A percentile compares a stretch with the other conserved stretches of the same genome.
phyloP scores from a whole-genome alignment of 1,140 invertebrate genomes.

The Eubasilissa regina region DNA sequence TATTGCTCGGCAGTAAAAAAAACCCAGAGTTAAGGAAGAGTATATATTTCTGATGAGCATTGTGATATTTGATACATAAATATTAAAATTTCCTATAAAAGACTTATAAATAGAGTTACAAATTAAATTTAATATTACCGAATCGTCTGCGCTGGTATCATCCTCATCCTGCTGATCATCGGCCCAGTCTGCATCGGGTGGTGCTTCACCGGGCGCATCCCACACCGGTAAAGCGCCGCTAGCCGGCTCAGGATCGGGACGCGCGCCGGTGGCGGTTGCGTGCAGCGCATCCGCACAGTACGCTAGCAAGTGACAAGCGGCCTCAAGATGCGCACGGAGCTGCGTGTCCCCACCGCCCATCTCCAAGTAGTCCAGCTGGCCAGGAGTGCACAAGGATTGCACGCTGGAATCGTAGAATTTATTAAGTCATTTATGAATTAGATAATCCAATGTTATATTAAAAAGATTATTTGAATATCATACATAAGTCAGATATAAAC shows the following conservation, averaged over 20 bases:
- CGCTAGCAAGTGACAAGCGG: conserved; percentile 83
- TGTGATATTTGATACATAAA: too few species aligned
- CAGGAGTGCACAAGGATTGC: conserved; percentile 68
- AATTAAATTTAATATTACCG: conserved; percentile 73
- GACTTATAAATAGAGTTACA: background rate
- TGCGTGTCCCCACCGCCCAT: conserved; percentile 70
- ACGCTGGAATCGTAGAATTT: conserved; percentile 65
- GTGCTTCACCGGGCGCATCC: conserved; percentile 82
- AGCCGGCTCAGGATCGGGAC: conserved; percentile 76
- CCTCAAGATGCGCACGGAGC: conserved; percentile 78
- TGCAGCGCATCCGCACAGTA: conserved; percentile 82
- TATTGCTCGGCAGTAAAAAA: too few species aligned
- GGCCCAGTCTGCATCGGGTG: conserved; percentile 86
- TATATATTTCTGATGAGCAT: too few species aligned
- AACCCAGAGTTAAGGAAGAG: too few species aligned
- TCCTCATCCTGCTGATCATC: conserved; percentile 92
- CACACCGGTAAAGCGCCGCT: conserved; percentile 81
- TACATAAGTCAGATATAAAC: too few species aligned
- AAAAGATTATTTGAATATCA: too few species aligned
- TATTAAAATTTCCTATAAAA: background rate
- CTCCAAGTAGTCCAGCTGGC: conserved; percentile 70
- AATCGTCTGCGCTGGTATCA: conserved; percentile 93
- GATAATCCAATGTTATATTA: too few species aligned
- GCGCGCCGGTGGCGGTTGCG: conserved; percentile 67
- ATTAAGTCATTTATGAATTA: too few species aligned